These are phyloP conservation scores for Atractosteus spatula DNA, from an alignment of 2,113 vertebrate genomes.

Conservation along the genomic window DNA sequence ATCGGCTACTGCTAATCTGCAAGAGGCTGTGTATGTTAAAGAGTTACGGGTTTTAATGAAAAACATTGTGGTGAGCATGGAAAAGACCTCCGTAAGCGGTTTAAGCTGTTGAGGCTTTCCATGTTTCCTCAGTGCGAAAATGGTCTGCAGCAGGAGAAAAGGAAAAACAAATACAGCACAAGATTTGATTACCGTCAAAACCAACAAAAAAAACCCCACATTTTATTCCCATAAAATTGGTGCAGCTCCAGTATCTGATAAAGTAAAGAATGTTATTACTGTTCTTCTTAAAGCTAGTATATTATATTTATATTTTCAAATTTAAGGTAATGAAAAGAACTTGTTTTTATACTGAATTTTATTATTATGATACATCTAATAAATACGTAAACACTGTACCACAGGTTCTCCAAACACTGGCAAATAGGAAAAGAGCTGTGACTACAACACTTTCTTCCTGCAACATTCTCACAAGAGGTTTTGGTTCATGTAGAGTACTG, in stretches of 20 bases:
- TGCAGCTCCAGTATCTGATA: neutral
- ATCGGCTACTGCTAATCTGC: no score
- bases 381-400: no score
- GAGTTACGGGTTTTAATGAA: neutral
- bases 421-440: no score
- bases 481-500: no score
- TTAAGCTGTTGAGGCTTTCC: neutral
- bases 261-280: neutral
- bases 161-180: neutral
- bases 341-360: neutral
- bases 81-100: neutral
- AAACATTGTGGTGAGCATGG: neutral
- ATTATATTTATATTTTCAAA: neutral
- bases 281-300: neutral
- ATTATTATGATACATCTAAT: neutral
- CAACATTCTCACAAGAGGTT: no score
- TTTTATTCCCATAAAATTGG: neutral
- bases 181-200: constrained; percentile 4
- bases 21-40: no score
- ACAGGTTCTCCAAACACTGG: no score
- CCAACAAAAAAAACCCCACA: neutral
- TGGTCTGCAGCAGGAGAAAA: neutral
- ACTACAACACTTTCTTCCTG: no score
- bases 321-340: neutral
- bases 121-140: neutral